Conservation (phyloP, 1,140 invertebrate genomes). For the Apis laboriosa region DNA sequence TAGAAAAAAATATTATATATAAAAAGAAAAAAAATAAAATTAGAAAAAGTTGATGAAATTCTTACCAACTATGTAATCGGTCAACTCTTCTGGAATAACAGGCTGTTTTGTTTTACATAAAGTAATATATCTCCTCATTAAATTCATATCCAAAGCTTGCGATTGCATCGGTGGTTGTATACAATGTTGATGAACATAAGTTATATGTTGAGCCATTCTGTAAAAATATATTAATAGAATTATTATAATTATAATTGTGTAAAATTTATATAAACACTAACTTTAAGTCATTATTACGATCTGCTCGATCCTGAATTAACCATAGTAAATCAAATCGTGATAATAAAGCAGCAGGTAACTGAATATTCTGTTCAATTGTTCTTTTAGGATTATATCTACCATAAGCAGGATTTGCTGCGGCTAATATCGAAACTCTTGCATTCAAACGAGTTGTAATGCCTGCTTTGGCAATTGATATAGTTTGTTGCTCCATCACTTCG, state of each 20-base stretch:
- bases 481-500: slow-evolving; percentile 99
- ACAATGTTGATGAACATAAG: slow-evolving; percentile 97
- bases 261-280: slow-evolving; percentile 64
- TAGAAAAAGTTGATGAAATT: slow-evolving; percentile 46
- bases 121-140: slow-evolving; percentile 96
- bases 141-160: slow-evolving; percentile 93
- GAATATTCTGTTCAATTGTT: slow-evolving; percentile 98
- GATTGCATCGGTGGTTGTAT: slow-evolving; percentile 90
- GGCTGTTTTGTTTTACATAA: slow-evolving; percentile 95
- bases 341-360: slow-evolving; percentile 97
- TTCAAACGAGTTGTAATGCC: slow-evolving; percentile 99
- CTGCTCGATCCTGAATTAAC: slow-evolving; percentile 97
- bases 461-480: slow-evolving; percentile 99
- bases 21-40: background rate
- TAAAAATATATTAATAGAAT: slow-evolving; percentile 46
- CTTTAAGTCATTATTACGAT: slow-evolving; percentile 95
- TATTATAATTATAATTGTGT: background rate
- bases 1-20: background rate
- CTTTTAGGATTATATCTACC: slow-evolving; percentile 98
- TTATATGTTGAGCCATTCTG: slow-evolving; percentile 97
- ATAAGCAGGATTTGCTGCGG: slow-evolving; percentile 99
- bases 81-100: slow-evolving; percentile 90
- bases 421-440: slow-evolving; percentile 97
- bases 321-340: slow-evolving; percentile 99
- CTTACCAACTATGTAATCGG: slow-evolving; percentile 94